These are phyloP conservation scores for Ptyas mucosa DNA, from an alignment of 2,113 vertebrate species.

Conservation along the genomic window DNA sequence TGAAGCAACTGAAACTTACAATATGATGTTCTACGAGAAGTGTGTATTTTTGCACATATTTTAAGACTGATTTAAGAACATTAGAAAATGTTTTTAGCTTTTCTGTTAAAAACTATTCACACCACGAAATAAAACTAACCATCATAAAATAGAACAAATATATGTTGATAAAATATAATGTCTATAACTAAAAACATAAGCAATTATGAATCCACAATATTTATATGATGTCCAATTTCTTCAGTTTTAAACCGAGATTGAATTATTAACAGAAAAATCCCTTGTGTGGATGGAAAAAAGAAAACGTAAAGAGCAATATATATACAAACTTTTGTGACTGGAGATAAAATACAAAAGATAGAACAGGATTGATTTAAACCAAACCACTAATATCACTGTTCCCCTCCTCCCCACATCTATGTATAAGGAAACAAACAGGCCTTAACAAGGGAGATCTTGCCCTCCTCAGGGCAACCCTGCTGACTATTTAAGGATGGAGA, in stretches of 20 bases:
- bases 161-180: background rate
- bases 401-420: background rate
- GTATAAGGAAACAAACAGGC: background rate
- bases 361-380: background rate
- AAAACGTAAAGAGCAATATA: background rate
- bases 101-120: background rate
- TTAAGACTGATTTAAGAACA: background rate
- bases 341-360: background rate
- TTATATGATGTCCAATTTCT: background rate
- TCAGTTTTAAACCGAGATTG: background rate
- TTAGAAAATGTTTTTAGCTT: background rate
- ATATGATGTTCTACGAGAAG: background rate
- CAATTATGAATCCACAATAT: background rate
- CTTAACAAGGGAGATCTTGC: background rate
- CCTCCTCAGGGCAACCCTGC: background rate
- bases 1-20: background rate
- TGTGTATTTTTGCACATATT: background rate
- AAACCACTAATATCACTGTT: background rate
- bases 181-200: background rate
- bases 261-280: background rate
- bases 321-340: background rate
- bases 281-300: background rate
- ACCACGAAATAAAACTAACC: background rate
- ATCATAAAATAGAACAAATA: background rate
- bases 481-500: background rate